A percentile compares a stretch with the other conserved stretches of the same genome.
Evolutionary conservation across 2,888 invertebrate genomes (phyloP).

Genomic region (Formica aserva): DNA sequence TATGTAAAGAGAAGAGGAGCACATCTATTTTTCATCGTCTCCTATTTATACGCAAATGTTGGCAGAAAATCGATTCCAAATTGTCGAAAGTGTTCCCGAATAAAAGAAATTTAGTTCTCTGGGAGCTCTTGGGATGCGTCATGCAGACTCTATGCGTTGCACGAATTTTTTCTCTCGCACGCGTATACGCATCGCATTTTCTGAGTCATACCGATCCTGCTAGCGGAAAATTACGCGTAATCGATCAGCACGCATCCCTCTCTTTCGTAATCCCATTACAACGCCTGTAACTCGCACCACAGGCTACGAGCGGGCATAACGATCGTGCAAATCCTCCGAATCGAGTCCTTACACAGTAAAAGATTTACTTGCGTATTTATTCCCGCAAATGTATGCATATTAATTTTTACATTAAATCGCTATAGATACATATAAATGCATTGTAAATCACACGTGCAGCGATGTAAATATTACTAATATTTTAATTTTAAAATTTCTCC

Average conservation of each 20-base stretch:
- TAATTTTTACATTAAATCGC: not conserved
- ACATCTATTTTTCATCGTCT: not conserved
- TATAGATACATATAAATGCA: not conserved
- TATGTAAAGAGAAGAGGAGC: not conserved
- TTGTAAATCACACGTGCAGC: not conserved
- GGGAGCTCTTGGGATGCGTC: constrained; percentile 21
- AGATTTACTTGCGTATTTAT: not conserved
- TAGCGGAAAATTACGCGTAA: constrained; percentile 42
- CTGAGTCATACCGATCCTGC: constrained; percentile 42
- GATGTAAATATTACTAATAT: not conserved
- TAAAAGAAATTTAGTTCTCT: constrained; percentile 22
- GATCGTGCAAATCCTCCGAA: constrained; percentile 28
- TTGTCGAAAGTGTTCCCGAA: not conserved
- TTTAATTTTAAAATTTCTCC: not conserved
- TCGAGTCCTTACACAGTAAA: not conserved
- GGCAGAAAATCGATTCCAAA: not conserved
- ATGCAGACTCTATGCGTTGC: constrained; percentile 5
- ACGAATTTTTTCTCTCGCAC: constrained; percentile 14
- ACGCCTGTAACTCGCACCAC: constrained; percentile 23
- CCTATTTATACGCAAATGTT: not conserved
- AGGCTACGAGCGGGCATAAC: constrained; percentile 4
- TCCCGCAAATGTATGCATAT: not conserved
- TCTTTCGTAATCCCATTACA: constrained; percentile 49
- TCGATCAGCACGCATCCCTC: constrained; percentile 41
- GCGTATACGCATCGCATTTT: not conserved